Base-by-base conservation (phyloP, 2,888 invertebrate genomes). In the Noctua fimbriata region DNA sequence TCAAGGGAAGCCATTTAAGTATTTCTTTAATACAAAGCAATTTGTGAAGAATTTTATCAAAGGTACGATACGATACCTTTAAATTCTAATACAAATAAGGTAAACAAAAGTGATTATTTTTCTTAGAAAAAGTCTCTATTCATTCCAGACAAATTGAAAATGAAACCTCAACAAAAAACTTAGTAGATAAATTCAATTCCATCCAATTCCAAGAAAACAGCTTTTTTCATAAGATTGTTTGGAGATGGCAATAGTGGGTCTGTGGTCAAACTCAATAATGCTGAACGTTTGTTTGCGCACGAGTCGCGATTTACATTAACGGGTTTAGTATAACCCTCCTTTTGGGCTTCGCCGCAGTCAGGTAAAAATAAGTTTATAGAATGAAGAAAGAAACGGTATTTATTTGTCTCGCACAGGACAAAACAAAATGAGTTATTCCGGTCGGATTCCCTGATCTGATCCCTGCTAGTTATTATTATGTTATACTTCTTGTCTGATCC, bases 201-300 rank as follows among this genome's bases (percentile, higher is more conserved):
- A 32, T 52, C 5, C 1, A 58, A 55, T 52, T 84, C 49, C 16
- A 21, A 18, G 41, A 63, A 65, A 18, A 74, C 24, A 4, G 0
- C 2, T 6, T 32, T 73, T 73, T 78, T 83, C 18, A 12, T 52
- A 28, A 32, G 44, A 77, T 82, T 66, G n/a, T 28, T 21, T 21
- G 36, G 63, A 58, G 1, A 18, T n/a, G 21, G 41, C 58, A 79
- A 84, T 69, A 70, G 47, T 66, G 44, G 21, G 36, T 70, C 58
- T 44, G n/a, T 63, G 36, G 18, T 44, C n/a, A 67, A 58, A n/a
- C 16, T 52, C 63, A 44, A 65, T 58, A 58, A 76, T 24, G 28
- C 21, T 41, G 24, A 70, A 55, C 47, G 28, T 52, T 69, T 63
- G 80, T 80, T 80, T 47, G 70, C 87, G 85, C 88, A 87, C 79